A percentile compares a stretch with the other conserved stretches of the same genome.
Evolutionary conservation across 2,797 vertebrate species (phyloP).

Genomic region (Percopsis omiscomaycus): DNA sequence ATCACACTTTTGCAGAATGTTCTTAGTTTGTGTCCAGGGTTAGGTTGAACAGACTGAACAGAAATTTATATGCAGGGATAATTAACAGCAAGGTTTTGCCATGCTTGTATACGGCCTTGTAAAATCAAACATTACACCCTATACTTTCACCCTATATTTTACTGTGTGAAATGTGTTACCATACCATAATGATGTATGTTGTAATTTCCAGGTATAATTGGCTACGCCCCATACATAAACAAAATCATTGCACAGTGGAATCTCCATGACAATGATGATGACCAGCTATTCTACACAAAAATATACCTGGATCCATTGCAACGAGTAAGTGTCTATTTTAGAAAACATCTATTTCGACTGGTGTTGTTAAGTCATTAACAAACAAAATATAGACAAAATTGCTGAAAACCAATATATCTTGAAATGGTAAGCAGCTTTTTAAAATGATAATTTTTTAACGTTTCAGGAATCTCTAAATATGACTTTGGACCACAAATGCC

Average conservation of each 20-base stretch:
- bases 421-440: background rate
- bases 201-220: conserved; percentile 88
- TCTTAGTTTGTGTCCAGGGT: conserved; percentile 16
- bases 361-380: background rate
- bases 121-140: conserved; percentile 42
- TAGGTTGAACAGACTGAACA: conserved; percentile 25
- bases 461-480: conserved; percentile 89
- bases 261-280: conserved; percentile 97
- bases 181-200: conserved; percentile 39
- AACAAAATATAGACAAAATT: conserved; percentile 26
- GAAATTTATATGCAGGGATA: conserved; percentile 32
- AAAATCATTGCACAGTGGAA: conserved; percentile 89
- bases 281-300: conserved; percentile 98
- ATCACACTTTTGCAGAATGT: conserved; percentile 49
- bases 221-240: conserved; percentile 85
- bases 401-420: conserved; percentile 21
- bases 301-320: conserved; percentile 89
- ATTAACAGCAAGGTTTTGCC: conserved; percentile 47
- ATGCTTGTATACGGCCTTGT: conserved; percentile 38
- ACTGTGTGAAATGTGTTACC: conserved; percentile 27
- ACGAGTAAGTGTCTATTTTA: conserved; percentile 78
- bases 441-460: too few relatives aligned
- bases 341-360: too few relatives aligned
- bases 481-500: conserved; percentile 94
- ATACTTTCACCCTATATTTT: conserved; percentile 32